Evolutionary conservation across 2,113 vertebrate genomes (phyloP).

Genomic region (Tautogolabrus adspersus): DNA sequence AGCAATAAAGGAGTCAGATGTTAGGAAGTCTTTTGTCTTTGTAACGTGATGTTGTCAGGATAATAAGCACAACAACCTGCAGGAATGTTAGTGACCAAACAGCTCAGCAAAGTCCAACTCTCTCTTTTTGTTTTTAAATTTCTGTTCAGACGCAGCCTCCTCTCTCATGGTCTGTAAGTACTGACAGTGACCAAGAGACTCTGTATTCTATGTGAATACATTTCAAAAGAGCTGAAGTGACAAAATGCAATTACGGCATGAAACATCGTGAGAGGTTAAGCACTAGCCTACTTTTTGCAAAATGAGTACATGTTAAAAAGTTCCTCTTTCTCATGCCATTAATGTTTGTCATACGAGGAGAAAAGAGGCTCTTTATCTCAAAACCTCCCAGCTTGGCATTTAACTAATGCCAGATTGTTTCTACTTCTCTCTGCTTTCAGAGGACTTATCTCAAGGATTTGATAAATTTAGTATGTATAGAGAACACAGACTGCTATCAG

Average conservation of each 20-base stretch:
- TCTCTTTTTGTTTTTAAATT: constrained; percentile 13
- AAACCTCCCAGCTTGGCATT: constrained; percentile 4
- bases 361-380: constrained; percentile 34
- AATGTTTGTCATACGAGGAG: constrained; percentile 14
- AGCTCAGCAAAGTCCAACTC: constrained; percentile 17
- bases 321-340: neutral
- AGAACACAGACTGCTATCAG: constrained; percentile 15
- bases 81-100: constrained; percentile 20
- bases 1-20: constrained; percentile 43
- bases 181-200: neutral
- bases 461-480: constrained; percentile 3
- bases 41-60: constrained; percentile 34
- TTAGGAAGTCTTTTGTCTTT: constrained; percentile 25
- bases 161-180: neutral
- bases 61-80: constrained; percentile 39
- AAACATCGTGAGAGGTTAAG: constrained; percentile 2
- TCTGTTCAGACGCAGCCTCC: neutral
- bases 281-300: constrained; percentile 14
- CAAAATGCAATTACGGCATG: neutral
- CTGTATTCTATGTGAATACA: neutral
- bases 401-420: constrained; percentile 24
- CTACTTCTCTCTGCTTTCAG: constrained; percentile 34
- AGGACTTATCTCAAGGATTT: constrained; percentile 1
- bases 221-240: neutral
- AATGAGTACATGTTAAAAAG: neutral